These are phyloP conservation scores for Alloplasta piceator DNA, from an alignment of 2,888 invertebrate genomes.

Conservation along the genomic window DNA sequence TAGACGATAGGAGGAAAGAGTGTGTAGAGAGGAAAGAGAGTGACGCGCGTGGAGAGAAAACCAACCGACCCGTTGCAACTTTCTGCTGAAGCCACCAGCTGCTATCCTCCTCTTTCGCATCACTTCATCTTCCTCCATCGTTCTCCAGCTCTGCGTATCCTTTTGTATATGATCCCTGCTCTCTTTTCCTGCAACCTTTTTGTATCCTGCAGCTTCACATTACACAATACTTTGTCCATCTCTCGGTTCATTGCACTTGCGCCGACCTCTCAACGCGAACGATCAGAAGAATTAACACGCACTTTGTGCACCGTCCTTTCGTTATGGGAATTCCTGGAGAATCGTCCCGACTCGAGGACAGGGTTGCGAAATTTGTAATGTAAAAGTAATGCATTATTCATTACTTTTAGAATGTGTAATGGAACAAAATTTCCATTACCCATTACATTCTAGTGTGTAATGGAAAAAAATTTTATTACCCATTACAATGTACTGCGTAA, in stretches of 20 bases:
- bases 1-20: constrained; percentile 19
- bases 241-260: constrained; percentile 37
- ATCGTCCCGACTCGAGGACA: too few relatives aligned
- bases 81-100: constrained; percentile 35
- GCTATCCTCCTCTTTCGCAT: constrained; percentile 7
- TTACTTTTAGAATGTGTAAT: too few relatives aligned
- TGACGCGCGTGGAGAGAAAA: constrained; percentile 23
- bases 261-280: constrained; percentile 31
- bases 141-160: constrained; percentile 21
- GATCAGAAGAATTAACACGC: constrained; percentile 67
- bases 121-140: constrained; percentile 22
- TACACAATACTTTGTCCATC: constrained; percentile 34
- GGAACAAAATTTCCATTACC: too few relatives aligned
- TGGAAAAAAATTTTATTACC: too few relatives aligned
- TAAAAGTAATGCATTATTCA: too few relatives aligned
- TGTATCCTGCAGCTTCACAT: constrained; percentile 25
- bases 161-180: not conserved
- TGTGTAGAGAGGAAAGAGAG: constrained; percentile 26
- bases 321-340: too few relatives aligned
- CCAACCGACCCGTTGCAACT: constrained; percentile 34
- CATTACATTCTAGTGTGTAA: too few relatives aligned
- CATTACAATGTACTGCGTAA: too few relatives aligned
- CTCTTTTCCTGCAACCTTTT: constrained; percentile 23
- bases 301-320: not conserved
- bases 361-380: too few relatives aligned